Evolutionary conservation across 1,140 invertebrate species (phyloP), one percentile per base, ranked within the genome.

Genomic region (Diabrotica undecimpunctata): DNA sequence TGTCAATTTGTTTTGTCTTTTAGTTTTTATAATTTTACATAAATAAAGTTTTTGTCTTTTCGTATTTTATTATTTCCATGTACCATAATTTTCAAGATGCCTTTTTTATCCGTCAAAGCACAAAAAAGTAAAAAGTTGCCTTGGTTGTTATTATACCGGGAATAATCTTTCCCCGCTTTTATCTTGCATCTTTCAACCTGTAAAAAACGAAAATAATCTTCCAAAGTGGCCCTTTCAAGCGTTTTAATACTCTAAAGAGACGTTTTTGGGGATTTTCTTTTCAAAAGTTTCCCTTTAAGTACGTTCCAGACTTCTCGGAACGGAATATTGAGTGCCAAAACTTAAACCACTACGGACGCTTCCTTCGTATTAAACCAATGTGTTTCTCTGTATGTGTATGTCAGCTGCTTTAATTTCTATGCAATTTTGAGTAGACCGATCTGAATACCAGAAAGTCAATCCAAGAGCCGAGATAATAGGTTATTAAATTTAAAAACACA

Each of bases 171-270:
- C n/a, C 41, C 41, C 8, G 8, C 5, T 46, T n/a, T 10, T 46
- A 46, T 46, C n/a, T 46, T 10, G 41, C n/a, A 46, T 46, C 41
- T 10, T n/a, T 46, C 41, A 46, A 46, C 41, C 41, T 46, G 41
- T n/a, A 46, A 46, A 10, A 46, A 46, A n/a, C 25, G 5, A n/a
- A 46, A 46, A 46, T 46, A 46, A 46, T 46, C 41, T 46, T n/a
- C 41, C 41, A 46, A 46, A 46, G 41, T 46, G 41, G 41, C n/a
- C n/a, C 41, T 46, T 46, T 46, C 41, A 46, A 46, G 41, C 41
- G 25, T 46, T 46, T 10, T 46, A 46, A 8, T 46, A 46, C 41
- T 46, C 41, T 8, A 46, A 46, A 46, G n/a, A 46, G 5, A 8
- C 41, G 8, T 46, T 46, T 46, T 46, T 46, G 25, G 41, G 41